Conservation (phyloP, 2,797 vertebrate species). For the Parotocinclus haroldoi region DNA sequence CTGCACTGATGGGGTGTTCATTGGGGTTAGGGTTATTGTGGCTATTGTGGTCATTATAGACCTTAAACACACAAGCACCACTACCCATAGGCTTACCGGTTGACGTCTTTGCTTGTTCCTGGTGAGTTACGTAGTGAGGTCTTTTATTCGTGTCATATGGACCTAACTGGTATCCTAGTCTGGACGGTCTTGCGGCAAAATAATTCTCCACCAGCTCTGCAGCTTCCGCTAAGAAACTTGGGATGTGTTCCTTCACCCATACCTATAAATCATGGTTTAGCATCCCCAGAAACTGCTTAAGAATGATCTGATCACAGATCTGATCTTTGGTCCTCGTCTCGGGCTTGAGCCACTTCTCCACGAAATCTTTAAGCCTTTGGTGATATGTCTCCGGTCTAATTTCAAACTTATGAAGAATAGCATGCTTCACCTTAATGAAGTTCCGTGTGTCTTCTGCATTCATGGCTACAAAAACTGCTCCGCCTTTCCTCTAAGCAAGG, state of each 20-base stretch:
- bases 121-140: too few relatives aligned
- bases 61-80: slow-evolving; percentile 8
- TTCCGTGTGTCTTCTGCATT: not conserved
- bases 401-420: slow-evolving; percentile 23
- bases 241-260: slow-evolving; percentile 35
- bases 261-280: slow-evolving; percentile 21
- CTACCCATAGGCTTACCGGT: slow-evolving; percentile 16
- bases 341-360: slow-evolving; percentile 33
- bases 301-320: slow-evolving; percentile 29
- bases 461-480: slow-evolving; percentile 17
- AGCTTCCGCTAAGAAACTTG: slow-evolving; percentile 17
- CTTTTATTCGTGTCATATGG: not conserved
- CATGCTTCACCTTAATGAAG: slow-evolving; percentile 23
- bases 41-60: too few relatives aligned
- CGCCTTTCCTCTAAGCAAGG: slow-evolving; percentile 13
- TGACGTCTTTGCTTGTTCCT: too few relatives aligned
- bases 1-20: not conserved
- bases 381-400: slow-evolving; percentile 30
- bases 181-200: not conserved
- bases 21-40: too few relatives aligned
- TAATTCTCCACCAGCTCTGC: slow-evolving; percentile 22
- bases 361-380: slow-evolving; percentile 22
- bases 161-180: not conserved
- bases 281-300: slow-evolving; percentile 27
- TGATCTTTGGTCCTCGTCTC: slow-evolving; percentile 10